Evolutionary conservation across 2,797 vertebrate species (phyloP).

Genomic region (Coluber constrictor): DNA sequence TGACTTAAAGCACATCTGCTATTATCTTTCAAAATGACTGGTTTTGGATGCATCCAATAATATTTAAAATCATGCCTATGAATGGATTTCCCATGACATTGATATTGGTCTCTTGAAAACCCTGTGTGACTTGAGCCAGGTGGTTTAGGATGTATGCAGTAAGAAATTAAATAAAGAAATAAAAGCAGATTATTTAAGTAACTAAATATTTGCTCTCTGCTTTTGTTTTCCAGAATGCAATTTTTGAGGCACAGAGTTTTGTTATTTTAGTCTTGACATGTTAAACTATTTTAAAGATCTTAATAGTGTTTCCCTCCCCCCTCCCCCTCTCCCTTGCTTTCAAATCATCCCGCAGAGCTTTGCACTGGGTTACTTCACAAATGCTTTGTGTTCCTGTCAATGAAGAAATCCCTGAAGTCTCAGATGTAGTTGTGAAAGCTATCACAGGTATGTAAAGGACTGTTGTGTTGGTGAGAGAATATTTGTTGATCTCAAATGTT

Average conservation of each 20-base stretch:
- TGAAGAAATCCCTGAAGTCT: constrained; percentile 92
- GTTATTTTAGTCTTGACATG: too few relatives aligned
- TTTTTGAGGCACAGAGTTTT: background rate
- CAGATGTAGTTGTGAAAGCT: constrained; percentile 93
- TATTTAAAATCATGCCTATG: background rate
- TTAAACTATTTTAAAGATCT: background rate
- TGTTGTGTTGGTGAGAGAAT: too few relatives aligned
- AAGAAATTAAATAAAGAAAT: background rate
- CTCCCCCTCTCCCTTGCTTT: background rate
- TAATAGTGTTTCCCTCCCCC: background rate
- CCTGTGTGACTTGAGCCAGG: background rate
- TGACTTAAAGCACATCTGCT: background rate
- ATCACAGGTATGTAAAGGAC: constrained; percentile 86
- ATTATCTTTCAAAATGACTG: background rate
- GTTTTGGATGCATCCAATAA: background rate
- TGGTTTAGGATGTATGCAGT: background rate
- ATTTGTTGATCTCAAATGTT: background rate
- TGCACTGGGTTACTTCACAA: constrained; percentile 95
- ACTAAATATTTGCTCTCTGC: background rate
- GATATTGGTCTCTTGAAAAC: background rate
- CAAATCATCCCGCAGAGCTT: constrained; percentile 71
- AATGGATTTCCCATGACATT: background rate
- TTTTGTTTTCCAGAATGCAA: background rate
- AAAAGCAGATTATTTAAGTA: background rate
- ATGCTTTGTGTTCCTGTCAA: constrained; percentile 96